Base-by-base conservation (phyloP, 2,797 vertebrate species). In the Coregonus ussuriensis region DNA sequence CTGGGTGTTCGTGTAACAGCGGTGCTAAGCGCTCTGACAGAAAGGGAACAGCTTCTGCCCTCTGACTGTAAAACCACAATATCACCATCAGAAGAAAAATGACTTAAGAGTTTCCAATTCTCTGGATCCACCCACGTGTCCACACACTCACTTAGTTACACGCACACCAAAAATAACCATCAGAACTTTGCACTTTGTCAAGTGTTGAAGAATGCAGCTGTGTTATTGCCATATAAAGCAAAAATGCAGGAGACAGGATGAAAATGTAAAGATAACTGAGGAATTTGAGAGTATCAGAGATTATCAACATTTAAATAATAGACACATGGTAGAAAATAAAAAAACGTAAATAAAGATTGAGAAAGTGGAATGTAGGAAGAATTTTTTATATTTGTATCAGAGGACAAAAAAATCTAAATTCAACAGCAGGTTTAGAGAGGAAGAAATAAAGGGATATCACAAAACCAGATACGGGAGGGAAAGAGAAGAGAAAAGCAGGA, bases 151-250 rank as follows among this genome's bases (percentile, higher is more conserved):
- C 41, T 3, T 54, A 72, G 29, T 37, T 37, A 77, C 18, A 53
- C 68, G 25, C 71, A 74, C 25, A 68, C 21, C 72, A 77, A 74
- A 25, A 79, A 76, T 31, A 56, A 70, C 66, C 75, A 74, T 52
- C 33, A 56, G 83, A 89, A 87, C 83, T 87, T 87, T 87, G 83
- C 21, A 82, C 86, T 79, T 69, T 84, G 18, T 74, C 72, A 62
- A 59, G 35, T 21, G 31, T 37, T 25, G 3, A 71, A 62, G 59
- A 63, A 9, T 11, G 21, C 59, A 11, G 21, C 21, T 29, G 59
- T 63, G 59, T 63, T 66, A 31, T 13, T 31, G 13, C 21, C 25
- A 14, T 51, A 29, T 6, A 16, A 21, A 4, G 25, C 67, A 69
- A 25, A 66, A 14, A 66, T 13, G 3, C 62, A 25, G 62, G 59